Percentiles rank a stretch among this genome's conserved stretches.
Evolutionary conservation across 2,797 vertebrate genomes (phyloP).

Genomic region (Enteromius fasciolatus): DNA sequence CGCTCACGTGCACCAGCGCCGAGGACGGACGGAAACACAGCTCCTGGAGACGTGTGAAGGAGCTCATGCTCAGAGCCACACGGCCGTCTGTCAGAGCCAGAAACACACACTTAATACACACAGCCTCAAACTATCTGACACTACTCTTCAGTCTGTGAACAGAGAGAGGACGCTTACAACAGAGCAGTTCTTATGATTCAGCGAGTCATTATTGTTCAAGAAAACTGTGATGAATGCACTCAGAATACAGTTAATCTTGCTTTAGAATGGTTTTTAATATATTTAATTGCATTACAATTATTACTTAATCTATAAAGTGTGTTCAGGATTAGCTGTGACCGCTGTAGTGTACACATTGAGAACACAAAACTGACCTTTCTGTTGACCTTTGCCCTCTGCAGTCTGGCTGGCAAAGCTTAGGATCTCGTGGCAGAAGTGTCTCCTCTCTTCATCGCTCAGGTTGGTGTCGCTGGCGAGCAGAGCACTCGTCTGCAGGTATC

Average conservation of each 20-base stretch:
- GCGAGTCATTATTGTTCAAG: no score
- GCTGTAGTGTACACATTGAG: neutral
- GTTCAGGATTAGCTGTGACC: neutral
- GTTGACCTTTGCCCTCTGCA: constrained; percentile 74
- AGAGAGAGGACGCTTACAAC: no score
- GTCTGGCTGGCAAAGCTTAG: constrained; percentile 82
- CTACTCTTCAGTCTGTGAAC: no score
- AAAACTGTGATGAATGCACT: no score
- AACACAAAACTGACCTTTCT: neutral
- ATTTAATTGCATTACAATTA: no score
- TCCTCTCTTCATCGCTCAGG: constrained; percentile 84
- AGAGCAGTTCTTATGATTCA: no score
- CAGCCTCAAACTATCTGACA: no score
- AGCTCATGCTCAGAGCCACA: constrained; percentile 84
- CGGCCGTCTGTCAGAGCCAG: constrained; percentile 73
- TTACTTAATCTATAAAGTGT: no score
- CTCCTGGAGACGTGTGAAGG: constrained; percentile 86
- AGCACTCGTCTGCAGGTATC: constrained; percentile 94
- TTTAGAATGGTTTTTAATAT: no score
- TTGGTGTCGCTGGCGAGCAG: constrained; percentile 89
- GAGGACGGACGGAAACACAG: constrained; percentile 85
- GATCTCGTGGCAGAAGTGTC: constrained; percentile 91
- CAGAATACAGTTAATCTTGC: no score
- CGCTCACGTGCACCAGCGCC: constrained; percentile 89
- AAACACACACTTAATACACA: neutral